These are phyloP conservation scores for Bellardia bayeri DNA, from an alignment of 2,888 invertebrate species.

Conservation along the genomic window DNA sequence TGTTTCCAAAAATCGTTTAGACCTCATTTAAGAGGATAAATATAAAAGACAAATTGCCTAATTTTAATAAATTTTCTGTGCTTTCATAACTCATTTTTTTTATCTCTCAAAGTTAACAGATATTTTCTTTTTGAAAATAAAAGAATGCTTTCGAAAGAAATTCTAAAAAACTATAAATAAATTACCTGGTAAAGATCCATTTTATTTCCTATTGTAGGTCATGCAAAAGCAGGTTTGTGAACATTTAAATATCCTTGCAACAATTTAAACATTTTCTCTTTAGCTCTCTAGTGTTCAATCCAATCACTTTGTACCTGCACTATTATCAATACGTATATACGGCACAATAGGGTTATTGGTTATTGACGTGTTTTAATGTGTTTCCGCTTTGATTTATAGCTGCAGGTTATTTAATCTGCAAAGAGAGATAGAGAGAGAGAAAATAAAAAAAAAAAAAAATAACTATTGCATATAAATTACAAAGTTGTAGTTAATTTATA, in stretches of 20 bases:
- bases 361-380: constrained; percentile 30
- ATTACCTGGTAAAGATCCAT: constrained; percentile 44
- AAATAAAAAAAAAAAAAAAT: constrained; percentile 33
- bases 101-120: background rate
- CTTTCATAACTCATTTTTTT: background rate
- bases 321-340: background rate
- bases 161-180: background rate
- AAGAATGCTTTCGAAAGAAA: background rate
- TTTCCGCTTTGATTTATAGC: constrained; percentile 59
- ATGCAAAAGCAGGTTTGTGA: background rate
- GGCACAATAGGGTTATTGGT: background rate
- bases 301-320: no score
- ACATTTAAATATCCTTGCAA: background rate
- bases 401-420: constrained; percentile 49
- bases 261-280: constrained; percentile 9
- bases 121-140: background rate
- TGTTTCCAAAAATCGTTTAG: no score
- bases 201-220: constrained; percentile 26
- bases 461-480: background rate
- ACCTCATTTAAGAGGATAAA: no score
- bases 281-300: background rate
- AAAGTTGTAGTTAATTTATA: no score
- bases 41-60: background rate
- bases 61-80: background rate
- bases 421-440: constrained; percentile 1